A percentile compares a stretch with the other conserved stretches of the same genome.
Evolutionary conservation across 2,113 vertebrate genomes (phyloP).

Genomic region (Ptilorrhoa leucosticta): DNA sequence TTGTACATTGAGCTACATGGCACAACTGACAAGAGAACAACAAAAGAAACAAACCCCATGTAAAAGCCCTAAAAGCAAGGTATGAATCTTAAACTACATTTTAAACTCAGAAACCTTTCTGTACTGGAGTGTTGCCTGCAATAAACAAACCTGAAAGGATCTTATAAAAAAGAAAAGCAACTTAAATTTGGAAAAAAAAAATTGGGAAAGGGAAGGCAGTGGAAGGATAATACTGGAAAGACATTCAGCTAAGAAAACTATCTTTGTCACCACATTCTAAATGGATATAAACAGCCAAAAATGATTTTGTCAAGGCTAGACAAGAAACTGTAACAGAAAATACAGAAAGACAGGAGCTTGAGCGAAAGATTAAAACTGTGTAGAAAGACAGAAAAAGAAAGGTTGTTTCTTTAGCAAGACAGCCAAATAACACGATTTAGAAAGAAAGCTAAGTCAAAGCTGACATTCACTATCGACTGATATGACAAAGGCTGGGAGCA

Average conservation of each 20-base stretch:
- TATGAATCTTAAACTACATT: not conserved
- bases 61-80: not conserved
- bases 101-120: not conserved
- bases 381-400: constrained; percentile 1
- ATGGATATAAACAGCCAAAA: not conserved
- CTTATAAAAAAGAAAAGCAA: not conserved
- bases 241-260: not conserved
- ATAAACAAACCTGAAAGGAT: not conserved
- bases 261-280: not conserved
- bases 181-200: not conserved
- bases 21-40: not conserved
- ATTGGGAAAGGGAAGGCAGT: not conserved
- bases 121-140: not conserved
- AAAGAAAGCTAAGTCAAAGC: constrained; percentile 11
- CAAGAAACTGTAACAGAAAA: constrained; percentile 8
- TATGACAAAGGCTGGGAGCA: not conserved
- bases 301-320: not conserved
- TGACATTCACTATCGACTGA: constrained; percentile 24
- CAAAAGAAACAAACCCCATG: not conserved
- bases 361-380: constrained; percentile 7
- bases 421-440: not conserved
- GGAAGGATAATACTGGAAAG: not conserved
- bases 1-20: accelerated
- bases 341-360: not conserved
- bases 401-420: not conserved